Conservation (phyloP, 2,888 invertebrate genomes). For the Synanthedon formicaeformis region DNA sequence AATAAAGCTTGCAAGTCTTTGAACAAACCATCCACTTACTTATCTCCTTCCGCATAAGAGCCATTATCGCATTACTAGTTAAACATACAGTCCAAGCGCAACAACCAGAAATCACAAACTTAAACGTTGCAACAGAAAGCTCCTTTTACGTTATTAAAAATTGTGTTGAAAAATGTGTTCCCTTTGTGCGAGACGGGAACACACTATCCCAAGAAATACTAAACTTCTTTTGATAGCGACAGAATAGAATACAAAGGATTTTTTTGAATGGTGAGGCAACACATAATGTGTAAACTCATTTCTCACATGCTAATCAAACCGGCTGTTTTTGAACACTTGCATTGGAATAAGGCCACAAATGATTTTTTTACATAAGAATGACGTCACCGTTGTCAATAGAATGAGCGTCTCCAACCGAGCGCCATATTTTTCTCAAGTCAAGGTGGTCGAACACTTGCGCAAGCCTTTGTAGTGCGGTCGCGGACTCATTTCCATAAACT, state of each 20-base stretch:
- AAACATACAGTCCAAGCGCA: constrained; percentile 5
- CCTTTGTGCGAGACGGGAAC: constrained; percentile 21
- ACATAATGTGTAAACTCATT: not conserved
- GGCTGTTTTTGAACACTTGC: constrained; percentile 10
- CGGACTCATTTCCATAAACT: constrained; percentile 3
- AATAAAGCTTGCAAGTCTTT: constrained; percentile 6
- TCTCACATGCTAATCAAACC: constrained; percentile 8
- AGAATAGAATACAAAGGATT: not conserved
- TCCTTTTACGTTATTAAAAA: constrained; percentile 15
- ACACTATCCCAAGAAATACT: constrained; percentile 22
- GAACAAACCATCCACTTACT: not conserved
- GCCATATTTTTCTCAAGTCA: constrained; percentile 40
- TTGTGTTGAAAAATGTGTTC: constrained; percentile 15
- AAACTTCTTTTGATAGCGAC: not conserved
- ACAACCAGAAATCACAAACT: constrained; percentile 8
- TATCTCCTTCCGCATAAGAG: constrained; percentile 7
- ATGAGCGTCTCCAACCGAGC: constrained; percentile 11
- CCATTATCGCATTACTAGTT: constrained; percentile 9
- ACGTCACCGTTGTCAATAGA: not conserved
- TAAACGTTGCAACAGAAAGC: constrained; percentile 16
- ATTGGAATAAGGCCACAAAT: constrained; percentile 7
- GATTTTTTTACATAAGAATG: not conserved
- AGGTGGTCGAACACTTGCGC: constrained; percentile 24
- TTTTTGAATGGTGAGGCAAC: not conserved
- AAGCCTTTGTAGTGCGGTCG: not conserved